Percentiles rank a stretch among this genome's conserved stretches.
These are phyloP conservation scores for Cataglyphis hispanica DNA, from an alignment of 1,140 invertebrate genomes.

Conservation along the genomic window DNA sequence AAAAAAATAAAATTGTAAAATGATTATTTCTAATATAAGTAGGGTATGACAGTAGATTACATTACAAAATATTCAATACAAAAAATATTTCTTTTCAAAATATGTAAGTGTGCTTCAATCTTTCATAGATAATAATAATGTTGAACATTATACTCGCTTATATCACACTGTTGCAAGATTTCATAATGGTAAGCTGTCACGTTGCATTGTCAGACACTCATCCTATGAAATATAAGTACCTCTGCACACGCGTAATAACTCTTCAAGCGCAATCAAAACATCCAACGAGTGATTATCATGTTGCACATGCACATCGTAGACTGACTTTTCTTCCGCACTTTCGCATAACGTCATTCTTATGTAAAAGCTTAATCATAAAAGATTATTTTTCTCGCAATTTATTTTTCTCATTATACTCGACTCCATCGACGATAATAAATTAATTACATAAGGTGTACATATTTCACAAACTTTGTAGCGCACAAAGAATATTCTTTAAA, in stretches of 20 bases:
- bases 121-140: constrained; percentile 15
- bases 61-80: no score
- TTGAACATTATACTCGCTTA: not conserved
- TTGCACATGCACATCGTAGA: constrained; percentile 13
- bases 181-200: constrained; percentile 51
- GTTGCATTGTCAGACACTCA: constrained; percentile 21
- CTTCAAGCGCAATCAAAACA: constrained; percentile 47
- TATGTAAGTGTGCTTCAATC: not conserved
- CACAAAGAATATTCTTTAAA: not conserved
- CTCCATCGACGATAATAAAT: not conserved
- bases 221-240: constrained; percentile 51
- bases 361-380: constrained; percentile 40
- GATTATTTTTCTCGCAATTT: constrained; percentile 33
- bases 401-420: constrained; percentile 7
- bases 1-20: not conserved
- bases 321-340: constrained; percentile 39
- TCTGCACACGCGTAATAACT: constrained; percentile 27
- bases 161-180: not conserved
- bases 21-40: not conserved
- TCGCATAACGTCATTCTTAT: constrained; percentile 38
- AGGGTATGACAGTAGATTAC: no score
- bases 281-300: constrained; percentile 46
- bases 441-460: not conserved
- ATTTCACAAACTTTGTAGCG: constrained; percentile 22
- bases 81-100: not conserved